phyloP scores from a whole-genome alignment of 2,797 vertebrate genomes.

The Tokudaia tokunoshimensis region DNA sequence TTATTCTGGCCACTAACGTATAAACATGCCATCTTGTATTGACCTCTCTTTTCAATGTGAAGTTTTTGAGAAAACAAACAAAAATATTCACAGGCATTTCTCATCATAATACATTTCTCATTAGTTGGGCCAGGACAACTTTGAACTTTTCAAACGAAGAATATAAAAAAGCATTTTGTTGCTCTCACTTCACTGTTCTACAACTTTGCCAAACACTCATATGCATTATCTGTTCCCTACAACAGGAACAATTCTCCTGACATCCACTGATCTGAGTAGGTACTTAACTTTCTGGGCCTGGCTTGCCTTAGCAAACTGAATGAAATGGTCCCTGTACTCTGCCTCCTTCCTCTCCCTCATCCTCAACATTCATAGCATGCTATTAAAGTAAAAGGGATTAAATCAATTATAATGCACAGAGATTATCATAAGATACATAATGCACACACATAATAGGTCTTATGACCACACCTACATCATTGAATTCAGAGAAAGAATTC shows the following conservation, averaged over 20 bases:
- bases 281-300: not conserved
- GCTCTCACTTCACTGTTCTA: not conserved
- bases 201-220: not conserved
- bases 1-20: not conserved
- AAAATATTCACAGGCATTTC: not conserved
- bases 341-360: slow-evolving; percentile 14
- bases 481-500: slow-evolving; percentile 56
- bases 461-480: slow-evolving; percentile 28
- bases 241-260: not conserved
- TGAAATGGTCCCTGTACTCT: not conserved
- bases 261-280: not conserved
- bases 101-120: slow-evolving; percentile 44
- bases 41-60: slow-evolving; percentile 47
- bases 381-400: slow-evolving; percentile 61
- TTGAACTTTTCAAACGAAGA: slow-evolving; percentile 42
- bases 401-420: slow-evolving; percentile 1
- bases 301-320: not conserved
- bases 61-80: slow-evolving; percentile 44
- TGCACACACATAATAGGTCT: slow-evolving; percentile 3
- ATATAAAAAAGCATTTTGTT: not conserved
- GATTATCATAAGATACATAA: slow-evolving; percentile 11
- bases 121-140: slow-evolving; percentile 18
- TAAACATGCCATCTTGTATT: slow-evolving; percentile 45
- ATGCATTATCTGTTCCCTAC: not conserved
- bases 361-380: not conserved